phyloP scores from a whole-genome alignment of 2,113 vertebrate genomes.

The Syrmaticus mikado region DNA sequence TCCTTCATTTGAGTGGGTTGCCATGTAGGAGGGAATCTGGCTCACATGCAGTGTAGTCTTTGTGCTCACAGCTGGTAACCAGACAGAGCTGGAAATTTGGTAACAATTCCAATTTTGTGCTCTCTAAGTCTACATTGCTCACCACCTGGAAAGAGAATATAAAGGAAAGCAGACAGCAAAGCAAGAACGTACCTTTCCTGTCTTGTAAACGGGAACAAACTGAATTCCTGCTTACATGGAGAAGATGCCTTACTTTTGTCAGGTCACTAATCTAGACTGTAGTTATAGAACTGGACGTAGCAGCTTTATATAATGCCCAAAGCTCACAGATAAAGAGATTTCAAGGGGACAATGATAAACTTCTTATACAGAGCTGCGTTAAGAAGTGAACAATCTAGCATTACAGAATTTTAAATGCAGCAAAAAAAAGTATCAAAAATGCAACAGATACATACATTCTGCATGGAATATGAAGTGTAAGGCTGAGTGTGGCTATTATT shows the following conservation, averaged over 20 bases:
- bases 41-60: too few species aligned
- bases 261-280: not conserved
- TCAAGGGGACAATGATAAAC: accelerated
- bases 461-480: not conserved
- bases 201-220: not conserved
- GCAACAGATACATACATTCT: too few species aligned
- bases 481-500: not conserved
- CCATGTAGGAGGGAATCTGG: accelerated
- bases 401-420: not conserved
- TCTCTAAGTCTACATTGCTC: not conserved
- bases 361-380: not conserved
- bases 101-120: not conserved
- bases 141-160: not conserved
- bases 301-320: not conserved
- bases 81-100: not conserved
- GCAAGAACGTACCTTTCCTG: not conserved
- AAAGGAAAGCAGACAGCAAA: not conserved
- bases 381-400: not conserved
- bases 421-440: not conserved
- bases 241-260: not conserved
- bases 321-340: not conserved
- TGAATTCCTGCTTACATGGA: not conserved
- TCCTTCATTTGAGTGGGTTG: not conserved
- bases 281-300: not conserved
- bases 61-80: not conserved